Conservation (phyloP, 2,888 invertebrate species). For the Lycophotia porphyrea region DNA sequence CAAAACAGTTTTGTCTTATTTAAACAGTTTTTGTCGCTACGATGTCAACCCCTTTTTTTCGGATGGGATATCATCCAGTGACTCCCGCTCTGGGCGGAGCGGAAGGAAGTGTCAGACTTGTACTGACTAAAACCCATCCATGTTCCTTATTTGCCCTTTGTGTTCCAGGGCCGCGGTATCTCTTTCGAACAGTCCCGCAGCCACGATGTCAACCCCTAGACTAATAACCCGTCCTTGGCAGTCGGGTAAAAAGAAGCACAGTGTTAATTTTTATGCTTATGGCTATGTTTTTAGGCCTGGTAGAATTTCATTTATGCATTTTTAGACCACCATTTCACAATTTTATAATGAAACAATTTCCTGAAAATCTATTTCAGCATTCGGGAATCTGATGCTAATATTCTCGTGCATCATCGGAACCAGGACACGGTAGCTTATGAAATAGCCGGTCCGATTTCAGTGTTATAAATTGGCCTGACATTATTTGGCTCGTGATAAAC, state of each 20-base stretch:
- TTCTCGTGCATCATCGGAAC: not conserved
- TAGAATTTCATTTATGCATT: not conserved
- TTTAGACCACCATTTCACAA: not conserved
- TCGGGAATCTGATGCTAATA: conserved; percentile 1
- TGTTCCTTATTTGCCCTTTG: no score
- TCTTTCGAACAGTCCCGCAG: no score
- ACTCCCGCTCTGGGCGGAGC: no score
- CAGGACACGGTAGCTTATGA: conserved; percentile 19
- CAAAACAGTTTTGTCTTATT: not conserved
- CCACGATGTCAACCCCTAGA: not conserved
- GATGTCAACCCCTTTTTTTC: not conserved
- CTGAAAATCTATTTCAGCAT: not conserved
- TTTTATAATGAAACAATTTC: not conserved
- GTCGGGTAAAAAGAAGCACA: not conserved
- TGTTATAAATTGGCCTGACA: conserved; percentile 60
- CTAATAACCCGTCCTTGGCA: no score
- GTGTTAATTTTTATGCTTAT: not conserved
- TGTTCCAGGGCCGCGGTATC: no score
- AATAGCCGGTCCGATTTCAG: conserved; percentile 47
- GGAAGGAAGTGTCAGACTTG: no score
- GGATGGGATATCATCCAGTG: no score
- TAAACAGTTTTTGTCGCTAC: not conserved
- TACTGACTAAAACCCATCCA: no score
- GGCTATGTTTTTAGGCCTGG: not conserved
- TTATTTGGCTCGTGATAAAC: conserved; percentile 62